These are phyloP conservation scores for Pantelozetes paolii DNA, from an alignment of 2,888 invertebrate species.

Conservation along the genomic window DNA sequence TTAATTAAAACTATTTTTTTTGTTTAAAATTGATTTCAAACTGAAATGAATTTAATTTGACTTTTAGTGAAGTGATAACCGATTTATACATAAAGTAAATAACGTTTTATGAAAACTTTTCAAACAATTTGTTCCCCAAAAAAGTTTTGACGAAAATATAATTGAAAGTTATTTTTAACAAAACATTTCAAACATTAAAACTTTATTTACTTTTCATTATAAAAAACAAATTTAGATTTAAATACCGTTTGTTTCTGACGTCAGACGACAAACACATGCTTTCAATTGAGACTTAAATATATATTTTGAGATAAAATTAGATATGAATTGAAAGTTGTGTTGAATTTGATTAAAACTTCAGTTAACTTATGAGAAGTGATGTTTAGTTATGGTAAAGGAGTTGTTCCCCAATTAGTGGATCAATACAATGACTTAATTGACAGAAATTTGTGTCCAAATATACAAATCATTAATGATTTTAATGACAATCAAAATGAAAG, in stretches of 20 bases:
- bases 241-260: background rate
- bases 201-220: background rate
- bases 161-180: too few species aligned
- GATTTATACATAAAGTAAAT: too few species aligned
- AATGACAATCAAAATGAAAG: background rate
- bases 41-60: too few species aligned
- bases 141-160: too few species aligned
- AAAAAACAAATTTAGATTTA: background rate
- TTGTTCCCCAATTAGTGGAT: slow-evolving; percentile 37
- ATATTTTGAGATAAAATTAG: slow-evolving; percentile 2
- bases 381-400: background rate
- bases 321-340: background rate
- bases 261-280: background rate
- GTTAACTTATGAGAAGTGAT: background rate
- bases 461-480: slow-evolving; percentile 1
- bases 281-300: background rate
- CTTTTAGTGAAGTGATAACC: too few species aligned
- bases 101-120: too few species aligned
- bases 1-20: too few species aligned
- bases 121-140: too few species aligned
- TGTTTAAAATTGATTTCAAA: too few species aligned
- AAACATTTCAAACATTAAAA: background rate
- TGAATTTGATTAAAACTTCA: slow-evolving; percentile 2
- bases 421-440: slow-evolving; percentile 41
- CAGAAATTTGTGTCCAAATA: slow-evolving; percentile 25